Conservation (phyloP, 2,113 vertebrate species). For the Naja naja region DNA sequence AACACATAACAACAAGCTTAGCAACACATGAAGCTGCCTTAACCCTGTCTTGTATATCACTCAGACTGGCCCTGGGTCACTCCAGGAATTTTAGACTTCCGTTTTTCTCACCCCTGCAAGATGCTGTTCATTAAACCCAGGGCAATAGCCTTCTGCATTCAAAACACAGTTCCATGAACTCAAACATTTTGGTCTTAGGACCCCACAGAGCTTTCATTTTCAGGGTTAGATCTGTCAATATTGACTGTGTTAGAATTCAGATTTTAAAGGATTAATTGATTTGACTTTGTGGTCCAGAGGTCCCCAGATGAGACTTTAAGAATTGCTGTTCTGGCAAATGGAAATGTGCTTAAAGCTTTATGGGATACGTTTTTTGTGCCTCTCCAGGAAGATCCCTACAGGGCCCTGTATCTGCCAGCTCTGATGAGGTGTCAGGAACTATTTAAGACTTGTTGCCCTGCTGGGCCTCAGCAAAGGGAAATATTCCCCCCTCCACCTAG, state of each 20-base stretch:
- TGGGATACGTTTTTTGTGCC: background rate
- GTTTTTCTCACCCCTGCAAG: background rate
- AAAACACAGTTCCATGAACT: background rate
- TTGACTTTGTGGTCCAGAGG: background rate
- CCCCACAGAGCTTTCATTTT: background rate
- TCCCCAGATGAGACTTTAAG: background rate
- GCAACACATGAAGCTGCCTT: background rate
- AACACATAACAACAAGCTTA: background rate
- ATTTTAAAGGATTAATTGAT: background rate
- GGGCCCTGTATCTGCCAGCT: background rate
- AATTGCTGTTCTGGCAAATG: background rate
- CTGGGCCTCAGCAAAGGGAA: background rate
- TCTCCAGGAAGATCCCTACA: background rate
- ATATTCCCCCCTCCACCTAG: background rate
- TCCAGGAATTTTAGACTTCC: background rate
- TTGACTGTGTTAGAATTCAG: background rate
- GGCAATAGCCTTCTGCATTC: background rate
- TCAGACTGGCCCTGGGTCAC: background rate
- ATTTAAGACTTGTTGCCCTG: background rate
- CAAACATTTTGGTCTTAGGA: background rate
- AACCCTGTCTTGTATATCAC: background rate
- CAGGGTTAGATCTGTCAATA: background rate
- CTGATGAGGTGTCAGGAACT: background rate
- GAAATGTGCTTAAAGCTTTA: background rate
- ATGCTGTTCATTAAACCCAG: background rate